Conservation (phyloP, 2,888 invertebrate species). For the Drosophila prolongata region DNA sequence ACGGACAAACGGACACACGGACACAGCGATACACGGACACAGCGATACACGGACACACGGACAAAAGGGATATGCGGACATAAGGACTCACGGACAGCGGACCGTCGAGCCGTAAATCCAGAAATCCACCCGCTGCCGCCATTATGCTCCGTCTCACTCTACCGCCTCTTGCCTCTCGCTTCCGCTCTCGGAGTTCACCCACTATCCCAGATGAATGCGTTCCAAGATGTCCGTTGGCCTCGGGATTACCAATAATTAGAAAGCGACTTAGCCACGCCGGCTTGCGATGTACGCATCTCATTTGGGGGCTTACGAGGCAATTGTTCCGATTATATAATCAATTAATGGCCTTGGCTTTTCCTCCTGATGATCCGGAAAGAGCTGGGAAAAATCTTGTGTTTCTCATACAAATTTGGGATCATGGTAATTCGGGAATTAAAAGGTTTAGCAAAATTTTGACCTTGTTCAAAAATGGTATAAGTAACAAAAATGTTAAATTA, state of each 20-base stretch:
- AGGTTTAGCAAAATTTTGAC: too few relatives aligned
- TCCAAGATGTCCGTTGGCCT: slow-evolving; percentile 37
- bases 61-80: slow-evolving; percentile 22
- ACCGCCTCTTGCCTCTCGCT: slow-evolving; percentile 4
- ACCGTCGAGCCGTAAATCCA: slow-evolving; percentile 26
- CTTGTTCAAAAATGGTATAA: too few relatives aligned
- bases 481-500: too few relatives aligned
- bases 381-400: neutral
- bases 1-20: slow-evolving; percentile 50
- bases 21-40: slow-evolving; percentile 32
- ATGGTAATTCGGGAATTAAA: too few relatives aligned
- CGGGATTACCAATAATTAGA: slow-evolving; percentile 45
- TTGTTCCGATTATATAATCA: slow-evolving; percentile 26
- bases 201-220: slow-evolving; percentile 6
- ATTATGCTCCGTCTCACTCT: slow-evolving; percentile 43
- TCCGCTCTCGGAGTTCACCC: neutral
- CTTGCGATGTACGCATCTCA: slow-evolving; percentile 13
- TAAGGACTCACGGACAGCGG: slow-evolving; percentile 46
- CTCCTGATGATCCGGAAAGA: neutral
- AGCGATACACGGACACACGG: slow-evolving; percentile 48
- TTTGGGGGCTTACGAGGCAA: slow-evolving; percentile 33
- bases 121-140: slow-evolving; percentile 74
- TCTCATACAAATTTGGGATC: too few relatives aligned
- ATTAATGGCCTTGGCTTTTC: neutral
- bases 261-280: slow-evolving; percentile 12